Base-by-base conservation (phyloP, 1,140 invertebrate genomes). In the Pseudomyrmex dendroicus region DNA sequence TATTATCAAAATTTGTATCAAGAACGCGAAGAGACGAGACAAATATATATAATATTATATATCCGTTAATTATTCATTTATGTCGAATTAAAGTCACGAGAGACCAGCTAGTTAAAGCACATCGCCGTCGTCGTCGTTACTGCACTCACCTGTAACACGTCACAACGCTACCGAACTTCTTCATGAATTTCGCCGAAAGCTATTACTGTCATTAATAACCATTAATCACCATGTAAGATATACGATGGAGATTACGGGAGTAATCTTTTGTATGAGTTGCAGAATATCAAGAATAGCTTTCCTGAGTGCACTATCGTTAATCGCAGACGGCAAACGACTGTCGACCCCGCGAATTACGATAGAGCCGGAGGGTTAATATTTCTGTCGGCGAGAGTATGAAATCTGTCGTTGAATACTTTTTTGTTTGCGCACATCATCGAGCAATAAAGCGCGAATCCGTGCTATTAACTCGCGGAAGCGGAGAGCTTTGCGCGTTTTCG, bases 401-500 rank as follows among this genome's bases (percentile, higher is more conserved):
- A 83, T 83, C 73, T 83, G 73, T 83, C 82, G 54, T n/a, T 54
- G 72, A 22, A 20, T 44, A 15, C 35, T 25, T 25, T 25, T 25
- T 59, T 73, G 50, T 5, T 17, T 13, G n/a, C 35, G 46, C 25
- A 12, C 12, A 15, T 12, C 44, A 56, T 7, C 15, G 54, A 46
- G 20, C 63, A 17, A 15, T 35, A 8, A 13, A 35, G 20, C 35
- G 61, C 54, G 70, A 78, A 87, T 87, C 83, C 77, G 67, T 76
- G 56, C 76, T 73, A 80, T 88, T 84, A 82, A 82, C 48, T n/a
- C 62, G 73, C 66, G 50, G 67, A 59, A 61, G 50, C 52, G 46
- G 22, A 35, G 35, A 35, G 35, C 35, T 35, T 10, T n/a, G 73
- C 12, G 44, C 22, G 44, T n/a, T 17, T 46, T 4, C 46, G 13